These are phyloP conservation scores for Phyto melanocephala DNA, from an alignment of 2,888 invertebrate species.

Conservation along the genomic window DNA sequence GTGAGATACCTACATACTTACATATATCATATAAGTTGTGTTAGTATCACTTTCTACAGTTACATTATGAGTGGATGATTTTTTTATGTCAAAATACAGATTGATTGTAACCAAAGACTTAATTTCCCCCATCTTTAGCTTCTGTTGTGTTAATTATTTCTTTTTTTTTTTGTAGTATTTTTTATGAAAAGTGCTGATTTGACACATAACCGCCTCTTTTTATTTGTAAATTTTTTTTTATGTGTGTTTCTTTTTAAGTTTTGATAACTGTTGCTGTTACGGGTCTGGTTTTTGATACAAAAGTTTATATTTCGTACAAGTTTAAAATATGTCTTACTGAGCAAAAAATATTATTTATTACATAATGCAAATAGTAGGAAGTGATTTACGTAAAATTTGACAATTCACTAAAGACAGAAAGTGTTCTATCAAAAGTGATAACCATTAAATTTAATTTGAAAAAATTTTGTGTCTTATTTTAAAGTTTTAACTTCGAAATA, in stretches of 20 bases:
- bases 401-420: no score
- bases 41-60: background rate
- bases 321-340: background rate
- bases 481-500: no score
- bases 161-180: constrained; percentile 26
- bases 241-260: constrained; percentile 32
- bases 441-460: no score
- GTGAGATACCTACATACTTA: no score
- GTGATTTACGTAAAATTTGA: no score
- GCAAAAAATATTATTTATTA: no score
- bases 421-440: no score
- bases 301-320: background rate
- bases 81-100: background rate
- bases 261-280: constrained; percentile 7
- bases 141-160: constrained; percentile 58
- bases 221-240: constrained; percentile 49
- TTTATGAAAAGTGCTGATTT: constrained; percentile 45
- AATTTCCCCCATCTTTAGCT: background rate
- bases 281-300: background rate
- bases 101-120: background rate
- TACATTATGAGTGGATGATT: background rate
- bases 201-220: constrained; percentile 13
- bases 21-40: background rate
- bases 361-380: no score
- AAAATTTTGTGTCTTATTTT: no score